These are phyloP conservation scores for Pelodytes ibericus DNA, from an alignment of 2,797 vertebrate genomes.

Conservation along the genomic window DNA sequence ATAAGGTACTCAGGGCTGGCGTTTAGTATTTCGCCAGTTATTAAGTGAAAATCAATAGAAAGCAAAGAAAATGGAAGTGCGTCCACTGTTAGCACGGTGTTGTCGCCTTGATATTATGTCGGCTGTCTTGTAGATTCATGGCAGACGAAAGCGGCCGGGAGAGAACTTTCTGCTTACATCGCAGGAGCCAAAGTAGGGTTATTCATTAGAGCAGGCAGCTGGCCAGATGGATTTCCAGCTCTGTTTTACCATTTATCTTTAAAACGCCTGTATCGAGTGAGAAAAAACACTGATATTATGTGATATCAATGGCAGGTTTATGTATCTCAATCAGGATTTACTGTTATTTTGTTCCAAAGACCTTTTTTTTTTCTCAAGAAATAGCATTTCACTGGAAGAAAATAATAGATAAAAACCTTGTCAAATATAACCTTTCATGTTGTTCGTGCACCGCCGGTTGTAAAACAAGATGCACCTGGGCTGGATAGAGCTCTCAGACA, in stretches of 20 bases:
- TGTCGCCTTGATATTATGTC: conserved; percentile 99
- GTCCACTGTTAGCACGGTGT: conserved; percentile 90
- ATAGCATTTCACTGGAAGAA: conserved; percentile 90
- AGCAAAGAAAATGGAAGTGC: conserved; percentile 99
- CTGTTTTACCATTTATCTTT: conserved; percentile 99
- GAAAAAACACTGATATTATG: conserved; percentile 98
- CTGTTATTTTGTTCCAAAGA: conserved; percentile 99
- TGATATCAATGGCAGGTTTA: conserved; percentile 99
- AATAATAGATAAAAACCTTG: conserved; percentile 86
- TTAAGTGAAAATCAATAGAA: conserved; percentile 99
- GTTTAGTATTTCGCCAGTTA: conserved; percentile 99
- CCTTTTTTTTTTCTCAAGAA: conserved; percentile 87
- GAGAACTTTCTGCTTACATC: conserved; percentile 99
- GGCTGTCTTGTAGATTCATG: conserved; percentile 99
- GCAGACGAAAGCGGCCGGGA: conserved; percentile 87
- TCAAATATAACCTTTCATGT: conserved; percentile 85
- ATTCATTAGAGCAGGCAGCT: conserved; percentile 99
- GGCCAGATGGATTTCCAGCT: conserved; percentile 99
- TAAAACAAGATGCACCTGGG: conserved; percentile 80
- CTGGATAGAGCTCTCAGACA: conserved; percentile 77
- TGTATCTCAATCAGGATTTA: conserved; percentile 97
- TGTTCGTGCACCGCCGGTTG: conserved; percentile 70
- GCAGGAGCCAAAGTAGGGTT: conserved; percentile 99
- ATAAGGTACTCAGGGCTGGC: conserved; percentile 99
- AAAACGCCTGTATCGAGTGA: conserved; percentile 92